Base-by-base conservation (phyloP, 2,888 invertebrate genomes). In the Argyra leucocephala region DNA sequence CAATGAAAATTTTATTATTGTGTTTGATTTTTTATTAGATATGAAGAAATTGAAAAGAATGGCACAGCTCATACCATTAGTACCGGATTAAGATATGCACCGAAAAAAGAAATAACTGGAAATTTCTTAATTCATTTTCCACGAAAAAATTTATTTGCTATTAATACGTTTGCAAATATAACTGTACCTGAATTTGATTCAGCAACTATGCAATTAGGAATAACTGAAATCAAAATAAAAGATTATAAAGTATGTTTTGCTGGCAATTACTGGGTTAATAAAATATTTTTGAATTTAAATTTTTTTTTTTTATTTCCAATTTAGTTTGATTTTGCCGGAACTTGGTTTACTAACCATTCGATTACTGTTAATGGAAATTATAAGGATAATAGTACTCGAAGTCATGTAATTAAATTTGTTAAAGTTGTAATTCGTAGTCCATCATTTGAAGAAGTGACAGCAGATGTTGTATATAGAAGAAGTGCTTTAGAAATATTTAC, bases 171-270 rank as follows among this genome's bases (percentile, higher is more conserved):
- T 68, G 78, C 89, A 18, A 91, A 90, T 75, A 80, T 91, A 64
- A 88, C 89, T 0, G 81, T 91, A 61, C 91, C 91, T 0, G 86
- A 87, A 0, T 83, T 89, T 69, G 85, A 86, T 65, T 89, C 91
- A 0, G 86, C 90, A 80, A 80, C 85, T 1, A 76, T 88, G 1
- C 83, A 84, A 63, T 79, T 85, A 0, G 86, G 86, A 70, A 79
- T 91, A 10, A 84, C 83, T 37, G 91, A 90, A 74, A 88, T 88
- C 71, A 82, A 81, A 61, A 78, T 81, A 0, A 83, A 84, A 64
- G 85, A 86, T 67, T 65, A 61, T 48, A 57, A 26, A 37, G 26
- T 57, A 26, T 62, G 12, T 9, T 22, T 57, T 61, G 22, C 61
- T 57, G 5, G 3, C 15, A 36, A 12, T 24, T 63, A 57, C 10